Base-by-base conservation (phyloP, 2,797 vertebrate genomes). In the Semaprochilodus insignis region DNA sequence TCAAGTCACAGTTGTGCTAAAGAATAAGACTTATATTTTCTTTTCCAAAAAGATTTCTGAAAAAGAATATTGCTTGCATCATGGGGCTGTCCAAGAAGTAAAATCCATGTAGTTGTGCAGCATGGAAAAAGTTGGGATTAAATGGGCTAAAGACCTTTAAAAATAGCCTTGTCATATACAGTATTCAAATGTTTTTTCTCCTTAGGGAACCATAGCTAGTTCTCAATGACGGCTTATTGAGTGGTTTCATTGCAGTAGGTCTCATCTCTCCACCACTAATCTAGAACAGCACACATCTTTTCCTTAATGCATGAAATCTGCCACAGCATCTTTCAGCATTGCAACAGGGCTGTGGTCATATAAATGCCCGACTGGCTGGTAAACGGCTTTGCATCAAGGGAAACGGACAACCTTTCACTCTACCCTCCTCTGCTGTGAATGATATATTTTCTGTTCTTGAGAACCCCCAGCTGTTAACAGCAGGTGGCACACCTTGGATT, bases 231-330 rank as follows among this genome's bases (percentile, higher is more conserved):
- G 3, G 6, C 36, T 3, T 40, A 40, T 40, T 8, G 44, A 48
- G 10, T 48, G 10, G 21, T 70, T 40, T 21, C 2, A 21, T 14
- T 34, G 31, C 65, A 4, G 3, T 14, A 48, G 36, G 36, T 13
- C 3, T 10, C 17, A 8, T 40, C 16, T 44, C 36, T 69, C 11
- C 34, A 2, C 19, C 16, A 34, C 4, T 44, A 11, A 11, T 48
- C 44, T 21, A n/a, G 40, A 10, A 13, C 8, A 3, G 19, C 81
- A 67, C 62, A 54, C 40, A 66, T 23, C 17, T 6, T 21, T 13
- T 78, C 48, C 54, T 31, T 60, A 40, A 66, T 69, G 72, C 71
- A 78, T 62, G 3, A 81, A 71, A 36, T 23, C 55, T 34, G 44
- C 31, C 17, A 2, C 65, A 69, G 34, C 2, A 10, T 21, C 17